Conservation (phyloP, 2,113 vertebrate genomes). For the Bubo scandiacus region DNA sequence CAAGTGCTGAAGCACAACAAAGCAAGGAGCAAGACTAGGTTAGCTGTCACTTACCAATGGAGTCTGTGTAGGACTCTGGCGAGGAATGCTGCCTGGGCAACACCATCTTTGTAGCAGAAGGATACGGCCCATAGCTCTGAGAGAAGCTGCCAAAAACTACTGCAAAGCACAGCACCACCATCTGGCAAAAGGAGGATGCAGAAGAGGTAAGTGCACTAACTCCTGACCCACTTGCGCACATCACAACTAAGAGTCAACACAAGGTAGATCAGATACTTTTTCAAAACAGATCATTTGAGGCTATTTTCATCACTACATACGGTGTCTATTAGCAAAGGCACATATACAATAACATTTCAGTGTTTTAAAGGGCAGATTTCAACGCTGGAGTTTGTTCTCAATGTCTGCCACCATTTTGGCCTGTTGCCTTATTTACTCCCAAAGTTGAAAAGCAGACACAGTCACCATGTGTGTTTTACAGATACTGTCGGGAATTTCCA, state of each 20-base stretch:
- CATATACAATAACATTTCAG: background rate
- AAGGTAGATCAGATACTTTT: background rate
- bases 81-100: slow-evolving; percentile 78
- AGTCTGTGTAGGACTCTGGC: slow-evolving; percentile 88
- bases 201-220: background rate
- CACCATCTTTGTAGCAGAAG: slow-evolving; percentile 83
- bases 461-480: background rate
- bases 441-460: background rate
- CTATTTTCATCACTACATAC: background rate
- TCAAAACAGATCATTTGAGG: background rate
- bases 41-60: slow-evolving; percentile 77
- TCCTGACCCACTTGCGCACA: background rate
- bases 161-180: slow-evolving; percentile 91
- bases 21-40: background rate
- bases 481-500: background rate
- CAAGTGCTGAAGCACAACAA: background rate
- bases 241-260: background rate
- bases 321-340: background rate
- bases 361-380: background rate
- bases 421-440: background rate
- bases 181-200: slow-evolving; percentile 68
- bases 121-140: slow-evolving; percentile 81
- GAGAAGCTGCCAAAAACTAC: slow-evolving; percentile 91
- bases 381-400: background rate
- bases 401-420: background rate